These are phyloP conservation scores for Gonioctena quinquepunctata DNA, from an alignment of 1,140 invertebrate species.

Conservation along the genomic window DNA sequence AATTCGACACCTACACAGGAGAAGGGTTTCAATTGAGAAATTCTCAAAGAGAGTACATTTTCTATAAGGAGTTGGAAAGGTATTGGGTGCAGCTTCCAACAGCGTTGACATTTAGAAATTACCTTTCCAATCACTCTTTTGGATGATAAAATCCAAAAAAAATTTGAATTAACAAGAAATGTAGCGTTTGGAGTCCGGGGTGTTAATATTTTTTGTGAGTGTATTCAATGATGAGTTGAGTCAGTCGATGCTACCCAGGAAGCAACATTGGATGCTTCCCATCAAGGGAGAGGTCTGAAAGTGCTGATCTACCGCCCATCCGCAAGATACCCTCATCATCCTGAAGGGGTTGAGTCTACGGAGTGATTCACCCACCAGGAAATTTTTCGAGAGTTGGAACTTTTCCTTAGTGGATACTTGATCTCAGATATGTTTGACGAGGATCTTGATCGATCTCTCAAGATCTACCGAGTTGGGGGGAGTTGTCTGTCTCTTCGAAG, in stretches of 20 bases:
- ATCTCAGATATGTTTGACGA: not conserved
- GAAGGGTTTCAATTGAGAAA: not conserved
- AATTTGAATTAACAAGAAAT: not conserved
- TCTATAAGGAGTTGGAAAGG: not conserved
- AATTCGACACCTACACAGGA: no score
- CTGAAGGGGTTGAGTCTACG: no score
- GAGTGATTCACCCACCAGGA: no score
- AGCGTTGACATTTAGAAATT: not conserved
- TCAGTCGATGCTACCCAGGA: not conserved
- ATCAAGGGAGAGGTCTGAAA: not conserved
- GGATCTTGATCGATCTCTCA: not conserved
- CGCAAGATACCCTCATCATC: no score
- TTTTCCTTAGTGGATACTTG: not conserved
- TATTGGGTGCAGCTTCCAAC: not conserved
- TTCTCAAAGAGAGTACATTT: not conserved
- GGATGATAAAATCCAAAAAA: not conserved
- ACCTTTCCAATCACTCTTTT: not conserved
- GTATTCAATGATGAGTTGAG: not conserved
- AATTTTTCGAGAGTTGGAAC: no score
- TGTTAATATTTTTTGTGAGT: not conserved
- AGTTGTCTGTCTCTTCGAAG: not conserved
- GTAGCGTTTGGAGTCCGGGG: not conserved
- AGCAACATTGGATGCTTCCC: not conserved
- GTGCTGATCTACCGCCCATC: not conserved
- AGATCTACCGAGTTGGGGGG: not conserved